Evolutionary conservation across 2,113 vertebrate genomes (phyloP).

Genomic region (Hipposideros armiger): DNA sequence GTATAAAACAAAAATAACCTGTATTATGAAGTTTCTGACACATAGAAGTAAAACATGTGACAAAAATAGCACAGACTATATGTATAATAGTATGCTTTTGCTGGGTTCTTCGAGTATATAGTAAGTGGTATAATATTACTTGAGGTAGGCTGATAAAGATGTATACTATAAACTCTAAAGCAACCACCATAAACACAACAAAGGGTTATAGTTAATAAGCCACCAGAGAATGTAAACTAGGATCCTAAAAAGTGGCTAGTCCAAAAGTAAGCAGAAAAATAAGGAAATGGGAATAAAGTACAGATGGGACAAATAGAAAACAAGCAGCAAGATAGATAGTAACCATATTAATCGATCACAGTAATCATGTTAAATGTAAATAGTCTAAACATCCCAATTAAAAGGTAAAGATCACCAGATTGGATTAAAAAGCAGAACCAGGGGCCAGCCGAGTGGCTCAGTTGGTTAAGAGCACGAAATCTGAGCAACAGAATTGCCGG

Average conservation of each 20-base stretch:
- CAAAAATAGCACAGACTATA: background rate
- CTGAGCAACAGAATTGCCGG: too few species aligned
- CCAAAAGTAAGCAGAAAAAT: constrained; percentile 1
- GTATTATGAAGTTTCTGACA: background rate
- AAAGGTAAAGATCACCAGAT: background rate
- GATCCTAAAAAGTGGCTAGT: background rate
- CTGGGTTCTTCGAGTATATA: background rate
- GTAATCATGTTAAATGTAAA: background rate
- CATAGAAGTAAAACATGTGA: background rate
- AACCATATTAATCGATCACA: background rate
- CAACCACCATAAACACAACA: background rate
- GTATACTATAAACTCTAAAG: background rate
- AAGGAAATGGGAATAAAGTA: background rate
- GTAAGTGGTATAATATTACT: background rate
- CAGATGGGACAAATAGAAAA: background rate
- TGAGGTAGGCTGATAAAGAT: background rate
- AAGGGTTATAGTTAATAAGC: background rate
- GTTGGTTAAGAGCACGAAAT: too few species aligned
- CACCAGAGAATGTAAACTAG: background rate
- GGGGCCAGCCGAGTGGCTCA: too few species aligned
- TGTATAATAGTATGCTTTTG: background rate
- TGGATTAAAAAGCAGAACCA: background rate
- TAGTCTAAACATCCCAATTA: background rate
- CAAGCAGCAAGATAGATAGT: background rate
- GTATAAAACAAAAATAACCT: background rate